A percentile compares a stretch with the other conserved stretches of the same genome.
phyloP scores from a whole-genome alignment of 2,888 invertebrate genomes.

The Hypomecis atomaria region DNA sequence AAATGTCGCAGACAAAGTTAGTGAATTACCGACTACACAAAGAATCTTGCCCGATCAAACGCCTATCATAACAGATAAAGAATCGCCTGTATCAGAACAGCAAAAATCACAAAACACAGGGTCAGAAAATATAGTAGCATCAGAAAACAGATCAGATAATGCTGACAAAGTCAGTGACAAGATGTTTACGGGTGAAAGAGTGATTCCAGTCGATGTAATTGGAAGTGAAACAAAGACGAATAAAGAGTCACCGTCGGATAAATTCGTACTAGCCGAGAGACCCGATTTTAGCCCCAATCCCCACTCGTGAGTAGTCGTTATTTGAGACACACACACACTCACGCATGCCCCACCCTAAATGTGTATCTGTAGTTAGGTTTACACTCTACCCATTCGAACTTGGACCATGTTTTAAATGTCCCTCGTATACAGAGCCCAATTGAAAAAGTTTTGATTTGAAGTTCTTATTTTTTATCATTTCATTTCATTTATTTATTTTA shows the following conservation, averaged over 20 bases:
- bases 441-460: no score
- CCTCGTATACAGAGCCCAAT: no score
- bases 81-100: constrained; percentile 7
- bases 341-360: constrained; percentile 59
- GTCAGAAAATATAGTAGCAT: no score
- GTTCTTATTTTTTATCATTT: no score
- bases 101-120: background rate
- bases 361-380: constrained; percentile 48
- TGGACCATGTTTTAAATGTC: constrained; percentile 21
- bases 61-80: constrained; percentile 35
- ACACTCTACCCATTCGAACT: constrained; percentile 40
- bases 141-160: constrained; percentile 1
- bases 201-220: constrained; percentile 45
- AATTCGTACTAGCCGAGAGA: constrained; percentile 64
- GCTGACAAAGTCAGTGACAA: constrained; percentile 28
- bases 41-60: constrained; percentile 28
- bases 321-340: constrained; percentile 60
- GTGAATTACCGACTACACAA: constrained; percentile 18
- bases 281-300: constrained; percentile 77
- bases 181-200: constrained; percentile 42
- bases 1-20: background rate
- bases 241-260: constrained; percentile 45
- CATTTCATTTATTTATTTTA: no score
- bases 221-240: constrained; percentile 32
- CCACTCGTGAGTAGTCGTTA: constrained; percentile 80